phyloP scores from a whole-genome alignment of 2,888 invertebrate species.

The Molorchus minor region DNA sequence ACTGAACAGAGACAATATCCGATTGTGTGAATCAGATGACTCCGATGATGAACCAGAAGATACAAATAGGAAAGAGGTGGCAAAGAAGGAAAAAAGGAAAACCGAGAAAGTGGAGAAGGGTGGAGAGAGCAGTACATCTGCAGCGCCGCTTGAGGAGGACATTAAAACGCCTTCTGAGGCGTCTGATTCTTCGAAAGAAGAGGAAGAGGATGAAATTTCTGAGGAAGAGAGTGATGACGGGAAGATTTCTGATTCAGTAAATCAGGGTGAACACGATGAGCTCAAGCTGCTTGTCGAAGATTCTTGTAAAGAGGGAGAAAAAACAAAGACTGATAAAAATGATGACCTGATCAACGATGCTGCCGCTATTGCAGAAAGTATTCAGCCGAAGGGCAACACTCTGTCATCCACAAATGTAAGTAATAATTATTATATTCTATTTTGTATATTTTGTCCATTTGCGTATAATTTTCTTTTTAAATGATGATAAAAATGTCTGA shows the following conservation, averaged over 20 bases:
- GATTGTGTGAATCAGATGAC: constrained; percentile 59
- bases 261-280: constrained; percentile 58
- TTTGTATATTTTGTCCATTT: not conserved
- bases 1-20: constrained; percentile 71
- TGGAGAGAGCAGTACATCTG: constrained; percentile 71
- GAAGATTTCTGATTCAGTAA: constrained; percentile 47
- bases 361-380: constrained; percentile 91
- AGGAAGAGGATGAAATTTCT: constrained; percentile 47
- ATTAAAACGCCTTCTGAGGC: constrained; percentile 11
- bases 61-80: constrained; percentile 31
- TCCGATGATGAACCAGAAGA: constrained; percentile 40
- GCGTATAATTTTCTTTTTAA: not conserved
- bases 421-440: constrained; percentile 54
- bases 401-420: constrained; percentile 88
- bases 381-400: constrained; percentile 98
- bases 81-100: constrained; percentile 71
- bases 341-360: constrained; percentile 88
- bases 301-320: constrained; percentile 55
- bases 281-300: constrained; percentile 69
- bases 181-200: constrained; percentile 57
- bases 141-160: constrained; percentile 61
- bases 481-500: constrained; percentile 44
- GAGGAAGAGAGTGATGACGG: constrained; percentile 51
- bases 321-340: constrained; percentile 59
- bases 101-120: constrained; percentile 76